These are phyloP conservation scores for Campylomormyrus numenius DNA, from an alignment of 2,113 vertebrate genomes.

Conservation along the genomic window DNA sequence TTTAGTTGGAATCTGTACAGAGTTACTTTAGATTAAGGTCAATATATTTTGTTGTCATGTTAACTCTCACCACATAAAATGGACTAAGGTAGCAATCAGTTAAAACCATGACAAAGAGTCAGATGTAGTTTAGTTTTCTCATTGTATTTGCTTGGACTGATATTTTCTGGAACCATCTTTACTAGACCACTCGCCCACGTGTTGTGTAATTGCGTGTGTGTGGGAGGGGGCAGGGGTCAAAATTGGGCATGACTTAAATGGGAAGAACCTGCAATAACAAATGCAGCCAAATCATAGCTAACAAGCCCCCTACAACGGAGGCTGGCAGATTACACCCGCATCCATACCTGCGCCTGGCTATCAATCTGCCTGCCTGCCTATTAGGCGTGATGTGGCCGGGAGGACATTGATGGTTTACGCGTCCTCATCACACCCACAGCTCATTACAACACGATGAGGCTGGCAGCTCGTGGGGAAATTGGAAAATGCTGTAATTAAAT, in stretches of 20 bases:
- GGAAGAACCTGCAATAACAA: background rate
- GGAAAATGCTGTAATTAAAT: slow-evolving; percentile 2
- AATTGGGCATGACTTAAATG: background rate
- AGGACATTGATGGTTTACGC: background rate
- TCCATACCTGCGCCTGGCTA: background rate
- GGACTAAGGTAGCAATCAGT: background rate
- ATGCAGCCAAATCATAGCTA: background rate
- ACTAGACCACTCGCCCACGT: background rate
- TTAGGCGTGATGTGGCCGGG: background rate
- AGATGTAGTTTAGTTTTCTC: background rate
- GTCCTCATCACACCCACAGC: background rate
- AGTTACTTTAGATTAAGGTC: background rate
- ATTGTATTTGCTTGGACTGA: background rate
- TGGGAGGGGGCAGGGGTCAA: background rate
- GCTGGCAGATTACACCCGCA: background rate
- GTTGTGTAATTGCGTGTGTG: background rate
- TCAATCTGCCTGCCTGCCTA: background rate
- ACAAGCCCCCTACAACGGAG: background rate
- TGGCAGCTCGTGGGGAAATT: background rate
- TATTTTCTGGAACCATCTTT: background rate
- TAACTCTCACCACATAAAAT: background rate
- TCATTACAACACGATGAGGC: background rate
- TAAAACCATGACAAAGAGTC: background rate
- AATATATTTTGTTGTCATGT: background rate
- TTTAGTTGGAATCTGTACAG: background rate